These are phyloP conservation scores for Drosophila baimaii DNA, from an alignment of 1,140 invertebrate genomes.

Conservation along the genomic window DNA sequence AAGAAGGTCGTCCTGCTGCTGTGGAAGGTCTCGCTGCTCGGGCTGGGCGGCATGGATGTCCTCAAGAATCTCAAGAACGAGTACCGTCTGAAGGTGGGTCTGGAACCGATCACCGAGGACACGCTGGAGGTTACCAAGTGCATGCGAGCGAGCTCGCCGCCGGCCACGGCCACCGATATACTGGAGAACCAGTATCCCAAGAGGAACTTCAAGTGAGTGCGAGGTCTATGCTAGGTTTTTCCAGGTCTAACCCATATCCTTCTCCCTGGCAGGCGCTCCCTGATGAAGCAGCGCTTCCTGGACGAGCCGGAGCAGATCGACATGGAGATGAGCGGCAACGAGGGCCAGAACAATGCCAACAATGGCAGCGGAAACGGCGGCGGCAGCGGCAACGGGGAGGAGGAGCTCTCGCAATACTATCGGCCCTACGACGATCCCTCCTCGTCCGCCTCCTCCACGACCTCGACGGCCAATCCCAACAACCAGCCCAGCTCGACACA, in stretches of 20 bases:
- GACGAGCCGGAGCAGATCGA: constrained; percentile 93
- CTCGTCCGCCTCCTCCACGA: constrained; percentile 63
- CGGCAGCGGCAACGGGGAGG: constrained; percentile 83
- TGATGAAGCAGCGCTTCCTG: constrained; percentile 94
- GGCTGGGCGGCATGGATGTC: constrained; percentile 94
- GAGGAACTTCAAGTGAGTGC: constrained; percentile 86
- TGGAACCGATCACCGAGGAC: constrained; percentile 93
- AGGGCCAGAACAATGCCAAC: constrained; percentile 59
- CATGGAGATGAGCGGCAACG: constrained; percentile 85
- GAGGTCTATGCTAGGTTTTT: background rate
- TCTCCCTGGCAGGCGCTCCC: constrained; percentile 52
- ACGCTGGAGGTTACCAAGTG: constrained; percentile 95
- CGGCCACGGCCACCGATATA: constrained; percentile 95
- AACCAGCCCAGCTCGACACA: constrained; percentile 71
- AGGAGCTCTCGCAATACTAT: constrained; percentile 85
- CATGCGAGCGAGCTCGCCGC: constrained; percentile 97
- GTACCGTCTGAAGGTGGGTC: constrained; percentile 89
- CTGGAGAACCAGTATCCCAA: constrained; percentile 94
- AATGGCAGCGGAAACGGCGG: constrained; percentile 55
- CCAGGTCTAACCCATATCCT: background rate
- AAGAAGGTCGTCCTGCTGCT: constrained; percentile 98
- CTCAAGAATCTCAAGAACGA: constrained; percentile 90
- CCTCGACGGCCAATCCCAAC: constrained; percentile 77
- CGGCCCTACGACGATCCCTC: constrained; percentile 85
- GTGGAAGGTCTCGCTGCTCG: constrained; percentile 97